A percentile compares a stretch with the other conserved stretches of the same genome.
phyloP scores from a whole-genome alignment of 1,140 invertebrate genomes.

The Drosophila yakuba region DNA sequence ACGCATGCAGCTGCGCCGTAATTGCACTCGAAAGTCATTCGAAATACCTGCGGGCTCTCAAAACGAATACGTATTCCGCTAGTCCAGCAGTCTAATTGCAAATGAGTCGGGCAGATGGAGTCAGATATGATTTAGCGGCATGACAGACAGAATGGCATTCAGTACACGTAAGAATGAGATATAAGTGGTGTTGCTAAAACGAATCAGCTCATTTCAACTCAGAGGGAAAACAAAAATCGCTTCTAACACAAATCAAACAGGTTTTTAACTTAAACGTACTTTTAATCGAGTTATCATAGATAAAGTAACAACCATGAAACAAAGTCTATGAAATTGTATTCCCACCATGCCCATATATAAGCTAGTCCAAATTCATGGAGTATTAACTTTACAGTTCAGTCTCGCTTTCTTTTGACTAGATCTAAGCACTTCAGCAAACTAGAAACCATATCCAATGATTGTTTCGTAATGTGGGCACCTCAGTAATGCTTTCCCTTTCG shows the following conservation, averaged over 20 bases:
- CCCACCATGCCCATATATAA: too few species aligned
- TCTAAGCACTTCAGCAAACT: not conserved
- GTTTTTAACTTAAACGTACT: too few species aligned
- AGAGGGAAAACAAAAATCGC: too few species aligned
- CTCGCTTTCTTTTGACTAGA: not conserved
- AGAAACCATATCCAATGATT: not conserved
- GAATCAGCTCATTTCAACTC: not conserved
- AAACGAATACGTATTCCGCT: conserved; percentile 11
- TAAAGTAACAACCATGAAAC: too few species aligned
- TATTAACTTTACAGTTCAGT: not conserved
- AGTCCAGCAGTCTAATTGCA: conserved; percentile 27
- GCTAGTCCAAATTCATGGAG: not conserved
- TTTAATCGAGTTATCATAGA: too few species aligned
- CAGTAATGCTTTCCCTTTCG: conserved; percentile 6
- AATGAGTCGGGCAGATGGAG: conserved; percentile 10
- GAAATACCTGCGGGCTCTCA: conserved; percentile 12
- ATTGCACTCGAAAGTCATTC: conserved; percentile 35
- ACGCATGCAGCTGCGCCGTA: conserved; percentile 64
- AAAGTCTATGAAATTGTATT: too few species aligned
- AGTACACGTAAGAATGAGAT: not conserved
- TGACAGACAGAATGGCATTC: not conserved
- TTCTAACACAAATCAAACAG: too few species aligned
- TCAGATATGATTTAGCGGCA: conserved; percentile 4
- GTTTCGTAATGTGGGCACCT: not conserved
- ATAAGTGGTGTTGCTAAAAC: too few species aligned